Base-by-base conservation (phyloP, 1,140 invertebrate species). In the Maconellicoccus hirsutus region DNA sequence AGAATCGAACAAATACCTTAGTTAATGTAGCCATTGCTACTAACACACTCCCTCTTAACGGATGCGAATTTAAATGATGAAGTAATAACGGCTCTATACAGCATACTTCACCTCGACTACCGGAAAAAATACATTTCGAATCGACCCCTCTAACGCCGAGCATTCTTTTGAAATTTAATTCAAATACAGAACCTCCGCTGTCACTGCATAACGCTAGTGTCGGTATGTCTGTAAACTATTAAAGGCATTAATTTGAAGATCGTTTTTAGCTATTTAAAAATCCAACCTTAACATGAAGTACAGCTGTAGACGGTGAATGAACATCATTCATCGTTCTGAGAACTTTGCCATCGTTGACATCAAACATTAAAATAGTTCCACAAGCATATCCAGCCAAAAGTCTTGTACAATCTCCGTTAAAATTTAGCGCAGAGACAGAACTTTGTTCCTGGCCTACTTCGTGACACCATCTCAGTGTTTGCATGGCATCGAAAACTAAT, bases 101-200 rank as follows among this genome's bases (percentile, higher is more conserved):
- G 77, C 91, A 93, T 42, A 94, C 96, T 84, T 98, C 96, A 0
- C 96, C 96, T 70, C 93, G 86, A 70, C 94, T 95, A 52, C 93
- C 93, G 70, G 92, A 95, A 79, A 96, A 96, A 19, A 96, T 79
- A 79, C 93, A 96, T 74, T 90, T 89, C 0, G 92, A 92, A 73
- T 92, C 89, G 78, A 90, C 93, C 10, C 89, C 89, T 70, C 94
- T 82, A 3, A 96, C 89, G 2, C 94, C 94, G 76, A 98, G 85
- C 7, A 91, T 87, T 71, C 94, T 83, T 74, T 92, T 94, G 76
- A 98, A 95, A 76, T 87, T 90, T 14, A 98, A 82, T 76, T 98
- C 90, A 85, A 96, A 98, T 1, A 98, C 95, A n/a, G 93, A 97
- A 1, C 96, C 96, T 16, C 95, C 94, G 72, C 92, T 96, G 79